A percentile compares a stretch with the other conserved stretches of the same genome.
phyloP scores from a whole-genome alignment of 1,140 invertebrate species.

The Euglossa dilemma region DNA sequence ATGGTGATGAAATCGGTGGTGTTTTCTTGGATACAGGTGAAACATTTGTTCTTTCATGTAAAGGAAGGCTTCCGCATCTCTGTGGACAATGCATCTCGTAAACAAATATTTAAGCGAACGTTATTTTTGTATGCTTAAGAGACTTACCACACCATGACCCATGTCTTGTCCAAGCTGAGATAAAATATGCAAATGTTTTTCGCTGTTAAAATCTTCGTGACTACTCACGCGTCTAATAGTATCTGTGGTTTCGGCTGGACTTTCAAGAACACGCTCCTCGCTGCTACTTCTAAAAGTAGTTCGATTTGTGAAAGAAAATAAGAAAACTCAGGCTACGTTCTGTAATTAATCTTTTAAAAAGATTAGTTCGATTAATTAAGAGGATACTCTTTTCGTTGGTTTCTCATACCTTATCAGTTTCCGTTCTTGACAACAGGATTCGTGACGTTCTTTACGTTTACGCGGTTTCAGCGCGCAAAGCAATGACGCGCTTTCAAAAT shows the following conservation, averaged over 20 bases:
- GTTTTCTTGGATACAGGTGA: constrained; percentile 76
- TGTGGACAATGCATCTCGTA: constrained; percentile 48
- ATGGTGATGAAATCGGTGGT: constrained; percentile 73
- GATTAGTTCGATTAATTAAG: background rate
- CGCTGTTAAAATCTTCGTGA: constrained; percentile 85
- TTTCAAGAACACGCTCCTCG: constrained; percentile 84
- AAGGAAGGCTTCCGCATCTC: constrained; percentile 77
- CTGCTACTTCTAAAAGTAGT: constrained; percentile 83
- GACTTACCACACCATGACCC: constrained; percentile 79
- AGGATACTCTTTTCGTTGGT: background rate
- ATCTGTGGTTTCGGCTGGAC: constrained; percentile 76
- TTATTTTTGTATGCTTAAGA: background rate
- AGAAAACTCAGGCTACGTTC: background rate
- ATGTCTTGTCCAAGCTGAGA: constrained; percentile 77
- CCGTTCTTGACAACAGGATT: constrained; percentile 87
- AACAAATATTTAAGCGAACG: too few relatives aligned
- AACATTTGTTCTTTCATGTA: constrained; percentile 79
- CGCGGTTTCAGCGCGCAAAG: constrained; percentile 81
- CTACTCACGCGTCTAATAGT: constrained; percentile 85
- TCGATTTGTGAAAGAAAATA: background rate
- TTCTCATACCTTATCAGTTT: constrained; percentile 87
- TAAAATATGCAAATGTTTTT: constrained; percentile 80
- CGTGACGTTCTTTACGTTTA: constrained; percentile 90
- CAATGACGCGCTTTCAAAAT: constrained; percentile 68
- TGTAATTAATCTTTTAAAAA: background rate